phyloP scores from a whole-genome alignment of 1,140 invertebrate species.

The Brachionus rotundiformis region DNA sequence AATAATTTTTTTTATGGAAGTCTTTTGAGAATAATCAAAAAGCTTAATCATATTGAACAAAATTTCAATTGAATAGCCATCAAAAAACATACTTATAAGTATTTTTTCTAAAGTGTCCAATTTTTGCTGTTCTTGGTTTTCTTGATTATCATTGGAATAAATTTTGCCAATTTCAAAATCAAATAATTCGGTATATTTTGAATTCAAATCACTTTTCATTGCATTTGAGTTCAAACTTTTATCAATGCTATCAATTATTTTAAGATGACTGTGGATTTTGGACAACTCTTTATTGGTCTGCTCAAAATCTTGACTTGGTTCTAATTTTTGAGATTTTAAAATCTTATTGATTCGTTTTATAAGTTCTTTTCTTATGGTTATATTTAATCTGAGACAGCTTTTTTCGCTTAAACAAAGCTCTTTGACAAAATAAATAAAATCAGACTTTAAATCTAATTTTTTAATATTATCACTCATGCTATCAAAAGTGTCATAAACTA shows the following conservation, averaged over 20 bases:
- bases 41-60: neutral
- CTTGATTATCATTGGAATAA: neutral
- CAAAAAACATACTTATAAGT: constrained; percentile 2
- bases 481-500: constrained; percentile 17
- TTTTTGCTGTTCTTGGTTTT: neutral
- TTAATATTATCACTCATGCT: constrained; percentile 35
- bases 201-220: neutral
- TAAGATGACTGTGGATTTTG: constrained; percentile 41
- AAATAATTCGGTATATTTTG: neutral
- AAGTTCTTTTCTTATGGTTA: neutral
- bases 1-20: constrained; percentile 12
- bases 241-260: constrained; percentile 29
- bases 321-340: constrained; percentile 8
- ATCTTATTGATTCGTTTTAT: constrained; percentile 22
- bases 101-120: neutral
- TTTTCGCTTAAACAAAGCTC: constrained; percentile 38
- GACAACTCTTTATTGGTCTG: neutral
- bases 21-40: neutral
- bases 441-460: constrained; percentile 9
- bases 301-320: constrained; percentile 20
- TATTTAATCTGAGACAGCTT: constrained; percentile 1
- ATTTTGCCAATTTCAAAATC: constrained; percentile 3
- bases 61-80: constrained; percentile 34
- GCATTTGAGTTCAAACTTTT: neutral
- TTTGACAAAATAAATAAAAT: constrained; percentile 23